Evolutionary conservation across 2,113 vertebrate genomes (phyloP).

Genomic region (Morone saxatilis): DNA sequence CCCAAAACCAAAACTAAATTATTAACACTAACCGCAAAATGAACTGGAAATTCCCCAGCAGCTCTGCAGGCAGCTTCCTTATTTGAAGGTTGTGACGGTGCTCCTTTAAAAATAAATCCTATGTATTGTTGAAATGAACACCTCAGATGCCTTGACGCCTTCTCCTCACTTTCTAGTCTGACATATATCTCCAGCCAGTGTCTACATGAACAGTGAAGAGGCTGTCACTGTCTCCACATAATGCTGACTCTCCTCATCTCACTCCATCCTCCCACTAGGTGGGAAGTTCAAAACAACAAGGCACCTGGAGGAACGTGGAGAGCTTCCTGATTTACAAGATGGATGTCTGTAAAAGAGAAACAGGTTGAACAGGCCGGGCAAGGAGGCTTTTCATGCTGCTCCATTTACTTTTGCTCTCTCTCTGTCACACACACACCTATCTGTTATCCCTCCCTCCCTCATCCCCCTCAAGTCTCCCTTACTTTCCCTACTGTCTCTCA

Average conservation of each 20-base stretch:
- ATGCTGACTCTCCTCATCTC: neutral
- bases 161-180: neutral
- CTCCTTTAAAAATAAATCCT: neutral
- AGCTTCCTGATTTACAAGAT: conserved; percentile 43
- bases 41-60: neutral
- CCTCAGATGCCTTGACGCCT: neutral
- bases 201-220: neutral
- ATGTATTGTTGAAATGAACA: neutral
- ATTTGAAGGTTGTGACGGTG: neutral
- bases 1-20: neutral
- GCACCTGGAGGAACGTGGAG: conserved; percentile 32
- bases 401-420: neutral
- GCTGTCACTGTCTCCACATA: neutral
- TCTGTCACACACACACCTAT: neutral
- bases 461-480: neutral
- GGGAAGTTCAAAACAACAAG: neutral
- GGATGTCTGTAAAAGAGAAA: conserved; percentile 47
- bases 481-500: neutral
- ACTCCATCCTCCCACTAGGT: neutral
- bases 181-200: neutral
- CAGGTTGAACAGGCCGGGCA: conserved; percentile 65
- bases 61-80: conserved; percentile 24
- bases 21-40: conserved; percentile 25
- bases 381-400: neutral
- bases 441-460: neutral